phyloP scores from a whole-genome alignment of 1,140 invertebrate species.

The Lycorma delicatula region DNA sequence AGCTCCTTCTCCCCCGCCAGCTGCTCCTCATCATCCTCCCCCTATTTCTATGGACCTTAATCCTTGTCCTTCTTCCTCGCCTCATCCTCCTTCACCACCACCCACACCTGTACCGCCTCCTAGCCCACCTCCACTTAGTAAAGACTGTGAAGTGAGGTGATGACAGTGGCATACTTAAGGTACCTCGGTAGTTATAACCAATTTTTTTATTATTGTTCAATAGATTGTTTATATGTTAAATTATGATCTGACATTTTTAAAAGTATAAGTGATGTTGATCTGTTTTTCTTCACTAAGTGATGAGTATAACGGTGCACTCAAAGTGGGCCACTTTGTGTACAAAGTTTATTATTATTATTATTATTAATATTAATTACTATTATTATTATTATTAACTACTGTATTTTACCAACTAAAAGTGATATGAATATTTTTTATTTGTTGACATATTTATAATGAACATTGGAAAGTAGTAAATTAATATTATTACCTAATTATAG shows the following conservation, averaged over 20 bases:
- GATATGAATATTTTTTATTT: slow-evolving; percentile 16
- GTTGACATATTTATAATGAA: slow-evolving; percentile 18
- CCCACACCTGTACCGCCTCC: slow-evolving; percentile 15
- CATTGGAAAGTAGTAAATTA: slow-evolving; percentile 4
- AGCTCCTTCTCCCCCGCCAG: not conserved
- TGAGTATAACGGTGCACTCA: slow-evolving; percentile 22
- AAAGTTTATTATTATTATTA: slow-evolving; percentile 7
- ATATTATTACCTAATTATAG: slow-evolving; percentile 12
- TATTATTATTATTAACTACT: not conserved
- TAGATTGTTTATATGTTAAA: slow-evolving; percentile 24
- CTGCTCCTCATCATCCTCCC: slow-evolving; percentile 26
- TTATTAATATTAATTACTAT: not conserved
- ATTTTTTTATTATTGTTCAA: slow-evolving; percentile 18
- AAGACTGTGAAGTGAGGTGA: slow-evolving; percentile 82
- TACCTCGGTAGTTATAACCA: not conserved
- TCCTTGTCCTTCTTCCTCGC: too few species aligned
- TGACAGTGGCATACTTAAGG: slow-evolving; percentile 15
- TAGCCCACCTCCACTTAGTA: slow-evolving; percentile 52
- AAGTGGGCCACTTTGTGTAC: slow-evolving; percentile 23
- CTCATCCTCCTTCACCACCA: too few species aligned
- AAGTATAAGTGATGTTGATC: slow-evolving; percentile 10
- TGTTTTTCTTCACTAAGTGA: slow-evolving; percentile 29
- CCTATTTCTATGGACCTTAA: not conserved
- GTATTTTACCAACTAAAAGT: slow-evolving; percentile 5
- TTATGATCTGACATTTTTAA: slow-evolving; percentile 20